These are phyloP conservation scores for Litoditis marina DNA, from an alignment of 2,888 invertebrate genomes.

Conservation along the genomic window DNA sequence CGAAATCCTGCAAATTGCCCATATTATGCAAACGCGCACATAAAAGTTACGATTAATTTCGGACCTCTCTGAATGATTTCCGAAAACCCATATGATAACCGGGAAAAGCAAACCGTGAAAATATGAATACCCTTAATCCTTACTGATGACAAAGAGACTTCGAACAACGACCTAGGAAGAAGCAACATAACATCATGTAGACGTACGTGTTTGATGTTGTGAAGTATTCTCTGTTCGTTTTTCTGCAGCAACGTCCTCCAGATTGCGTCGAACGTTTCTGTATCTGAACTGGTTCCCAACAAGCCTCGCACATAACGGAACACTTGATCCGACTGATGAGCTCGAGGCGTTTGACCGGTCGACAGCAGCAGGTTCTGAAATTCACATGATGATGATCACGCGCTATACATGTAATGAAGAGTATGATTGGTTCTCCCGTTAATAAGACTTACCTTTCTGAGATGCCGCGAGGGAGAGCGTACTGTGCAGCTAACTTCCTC, in stretches of 20 bases:
- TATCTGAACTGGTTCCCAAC: slow-evolving; percentile 28
- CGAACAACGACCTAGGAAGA: no score
- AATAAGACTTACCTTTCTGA: not conserved
- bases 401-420: not conserved
- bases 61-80: not conserved
- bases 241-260: slow-evolving; percentile 39
- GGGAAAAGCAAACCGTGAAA: not conserved
- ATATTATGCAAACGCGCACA: not conserved
- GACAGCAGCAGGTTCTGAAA: not conserved
- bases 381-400: no score
- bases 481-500: no score
- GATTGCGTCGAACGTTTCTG: slow-evolving; percentile 35
- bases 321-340: slow-evolving; percentile 17
- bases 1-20: slow-evolving; percentile 24
- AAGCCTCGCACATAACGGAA: slow-evolving; percentile 30
- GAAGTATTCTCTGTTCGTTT: slow-evolving; percentile 37
- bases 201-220: slow-evolving; percentile 31
- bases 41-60: not conserved
- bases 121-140: not conserved
- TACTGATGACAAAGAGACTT: not conserved
- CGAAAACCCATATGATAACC: no score
- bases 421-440: not conserved
- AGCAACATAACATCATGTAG: no score
- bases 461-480: no score
- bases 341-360: not conserved